Base-by-base conservation (phyloP, 2,888 invertebrate species). In the Stenurella melanura region DNA sequence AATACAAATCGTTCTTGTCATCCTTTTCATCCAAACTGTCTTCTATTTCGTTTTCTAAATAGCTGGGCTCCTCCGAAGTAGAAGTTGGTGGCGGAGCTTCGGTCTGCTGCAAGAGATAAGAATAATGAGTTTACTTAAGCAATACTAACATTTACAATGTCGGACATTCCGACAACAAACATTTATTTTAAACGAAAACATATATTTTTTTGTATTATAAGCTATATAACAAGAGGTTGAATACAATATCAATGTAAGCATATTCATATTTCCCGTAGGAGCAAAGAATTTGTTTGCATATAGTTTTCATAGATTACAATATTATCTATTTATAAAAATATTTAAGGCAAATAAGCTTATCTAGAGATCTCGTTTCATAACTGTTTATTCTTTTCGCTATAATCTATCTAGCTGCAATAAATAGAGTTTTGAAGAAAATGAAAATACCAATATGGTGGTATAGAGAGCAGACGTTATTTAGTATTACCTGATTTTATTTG, bases 21-120 rank as follows among this genome's bases (percentile, higher is more conserved):
- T 82, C 79, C 60, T 84, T 83, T 38, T 84, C 78, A 63, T 83
- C 82, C 12, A 72, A 69, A 54, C 84, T 84, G 57, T 85, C 84
- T 77, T 87, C 86, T 79, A 88, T 87, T 83, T 89, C 89, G 77
- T 89, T 88, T 73, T 88, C 87, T 19, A 83, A 76, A 71, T 87
- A 84, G 74, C 83, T 85, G 9, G 82, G 76, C 26, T 85, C 83
- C 69, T 83, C 84, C 3, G 84, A 78, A n/a, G 78, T 82, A 15
- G 78, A 61, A 11, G 71, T 56, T 7, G 75, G 72, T 9, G 61
- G 56, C 0, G 42, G 68, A 42, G 74, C 63, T 50, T 78, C 76
- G 10, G 76, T 76, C 17, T 74, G 73, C 80, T 75, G 73, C 19
- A 76, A 78, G 68, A 68, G 67, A 58, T 72, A 61, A 73, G 56